Base-by-base conservation (phyloP, 2,888 invertebrate species). In the Leptinotarsa rubiginosa region DNA sequence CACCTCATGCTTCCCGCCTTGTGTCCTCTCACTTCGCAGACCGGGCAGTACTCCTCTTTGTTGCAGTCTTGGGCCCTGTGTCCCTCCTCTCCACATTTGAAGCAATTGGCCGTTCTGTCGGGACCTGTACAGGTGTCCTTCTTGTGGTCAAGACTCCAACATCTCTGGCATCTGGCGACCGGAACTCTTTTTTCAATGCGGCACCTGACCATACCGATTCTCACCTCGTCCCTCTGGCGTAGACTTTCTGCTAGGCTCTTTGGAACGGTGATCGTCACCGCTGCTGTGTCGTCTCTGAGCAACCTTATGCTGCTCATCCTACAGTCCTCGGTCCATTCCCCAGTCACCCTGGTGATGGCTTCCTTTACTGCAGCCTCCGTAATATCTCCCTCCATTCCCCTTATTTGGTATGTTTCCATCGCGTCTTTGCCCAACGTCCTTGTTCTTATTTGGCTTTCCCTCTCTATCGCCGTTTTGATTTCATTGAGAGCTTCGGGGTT, bases 21-120 rank as follows among this genome's bases (percentile, higher is more conserved):
- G 54, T 50, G 70, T 12, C 52, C 70, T 15, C 7, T 15, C 25
- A 4, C 18, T 18, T 65, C n/a, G 18, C 70, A 70, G 3, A 64
- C 18, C 22, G 65, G 70, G 41, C 70, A 70, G 41, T 52, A 52
- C 31, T 65, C 49, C n/a, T 52, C 41, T 31, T 65, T 41, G 25
- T 15, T 16, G 20, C 65, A 70, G 4, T 50, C 41, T 50, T 52
- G n/a, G 15, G 64, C 64, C 31, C 20, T 65, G n/a, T 70, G 70
- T 0, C 18, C 70, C 2, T 16, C 41, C 41, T 65, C 65, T 13
- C 65, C 70, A 41, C 70, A 65, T 16, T 5, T 25, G 15, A 12
- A 59, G 25, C 59, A 59, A 5, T n/a, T 18, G 18, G 18, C 12
- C 2, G 59, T 13, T 59, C 59, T 59, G 25, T 59, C 59, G 2